Evolutionary conservation across 2,888 invertebrate species (phyloP).

Genomic region (Rhynchonema sp.): DNA sequence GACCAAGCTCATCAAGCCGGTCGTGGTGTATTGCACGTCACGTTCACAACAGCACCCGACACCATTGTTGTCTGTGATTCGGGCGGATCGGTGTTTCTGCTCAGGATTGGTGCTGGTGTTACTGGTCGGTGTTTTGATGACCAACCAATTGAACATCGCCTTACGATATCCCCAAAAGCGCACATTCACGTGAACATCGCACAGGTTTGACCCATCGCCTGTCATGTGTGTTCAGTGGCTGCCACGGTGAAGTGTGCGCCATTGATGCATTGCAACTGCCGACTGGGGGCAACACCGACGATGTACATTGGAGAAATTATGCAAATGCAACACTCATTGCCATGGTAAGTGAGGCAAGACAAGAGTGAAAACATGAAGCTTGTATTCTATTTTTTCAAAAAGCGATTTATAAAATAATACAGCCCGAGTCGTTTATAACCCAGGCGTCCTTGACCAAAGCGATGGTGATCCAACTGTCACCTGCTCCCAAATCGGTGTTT

Average conservation of each 20-base stretch:
- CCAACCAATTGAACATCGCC: too few relatives aligned
- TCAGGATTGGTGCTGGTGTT: constrained; percentile 9
- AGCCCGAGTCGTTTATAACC: too few relatives aligned
- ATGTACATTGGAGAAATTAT: too few relatives aligned
- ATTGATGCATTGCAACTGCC: constrained; percentile 55
- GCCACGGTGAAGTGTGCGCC: constrained; percentile 68
- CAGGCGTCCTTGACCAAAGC: neutral
- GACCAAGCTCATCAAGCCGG: constrained; percentile 60
- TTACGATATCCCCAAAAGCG: too few relatives aligned
- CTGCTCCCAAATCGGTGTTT: neutral
- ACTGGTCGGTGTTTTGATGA: too few relatives aligned
- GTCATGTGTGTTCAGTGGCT: constrained; percentile 71
- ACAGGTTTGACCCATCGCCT: neutral
- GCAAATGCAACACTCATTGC: too few relatives aligned
- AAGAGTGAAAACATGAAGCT: too few relatives aligned
- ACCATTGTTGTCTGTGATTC: constrained; percentile 13
- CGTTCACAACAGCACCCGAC: constrained; percentile 52
- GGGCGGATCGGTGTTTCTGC: constrained; percentile 18
- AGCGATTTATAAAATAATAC: too few relatives aligned
- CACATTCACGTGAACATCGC: neutral
- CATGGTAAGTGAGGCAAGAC: too few relatives aligned
- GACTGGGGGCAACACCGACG: too few relatives aligned
- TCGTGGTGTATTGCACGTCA: constrained; percentile 55
- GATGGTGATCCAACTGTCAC: neutral
- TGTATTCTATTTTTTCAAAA: too few relatives aligned